phyloP scores from a whole-genome alignment of 2,113 vertebrate species.

The Parus major region DNA sequence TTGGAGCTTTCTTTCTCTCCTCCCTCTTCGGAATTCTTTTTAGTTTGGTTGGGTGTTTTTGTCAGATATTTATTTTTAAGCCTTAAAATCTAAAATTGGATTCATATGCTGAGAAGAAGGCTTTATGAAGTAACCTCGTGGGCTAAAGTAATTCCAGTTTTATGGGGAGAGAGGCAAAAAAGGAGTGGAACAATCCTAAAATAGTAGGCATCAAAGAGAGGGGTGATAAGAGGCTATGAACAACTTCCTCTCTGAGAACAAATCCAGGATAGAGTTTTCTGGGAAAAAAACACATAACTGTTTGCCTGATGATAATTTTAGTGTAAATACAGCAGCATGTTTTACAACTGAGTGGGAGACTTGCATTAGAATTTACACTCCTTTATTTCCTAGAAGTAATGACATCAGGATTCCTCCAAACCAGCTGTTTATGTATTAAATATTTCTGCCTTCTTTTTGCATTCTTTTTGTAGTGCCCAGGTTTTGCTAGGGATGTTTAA shows the following conservation, averaged over 20 bases:
- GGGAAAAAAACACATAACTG: not conserved
- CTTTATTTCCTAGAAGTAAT: not conserved
- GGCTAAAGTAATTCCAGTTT: conserved; percentile 21
- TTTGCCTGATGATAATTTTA: conserved; percentile 10
- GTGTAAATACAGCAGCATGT: not conserved
- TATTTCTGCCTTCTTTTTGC: not conserved
- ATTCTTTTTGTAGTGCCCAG: not conserved
- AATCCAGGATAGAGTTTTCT: conserved; percentile 16
- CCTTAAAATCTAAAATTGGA: conserved; percentile 11
- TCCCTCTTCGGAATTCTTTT: not conserved
- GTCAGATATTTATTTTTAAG: conserved; percentile 23
- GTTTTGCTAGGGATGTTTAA: not conserved
- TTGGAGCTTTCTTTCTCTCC: not conserved
- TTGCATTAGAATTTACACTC: not conserved
- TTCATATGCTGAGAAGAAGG: not conserved
- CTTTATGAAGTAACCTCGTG: not conserved
- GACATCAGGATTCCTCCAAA: not conserved
- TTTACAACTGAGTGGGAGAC: conserved; percentile 25
- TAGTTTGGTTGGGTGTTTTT: not conserved
- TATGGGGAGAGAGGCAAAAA: not conserved
- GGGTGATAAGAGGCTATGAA: not conserved
- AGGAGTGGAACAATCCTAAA: conserved; percentile 16
- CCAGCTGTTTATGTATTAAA: not conserved
- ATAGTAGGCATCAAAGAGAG: conserved; percentile 33
- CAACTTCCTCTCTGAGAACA: conserved; percentile 30